Base-by-base conservation (phyloP, 2,888 invertebrate species). In the Buathra laborator region DNA sequence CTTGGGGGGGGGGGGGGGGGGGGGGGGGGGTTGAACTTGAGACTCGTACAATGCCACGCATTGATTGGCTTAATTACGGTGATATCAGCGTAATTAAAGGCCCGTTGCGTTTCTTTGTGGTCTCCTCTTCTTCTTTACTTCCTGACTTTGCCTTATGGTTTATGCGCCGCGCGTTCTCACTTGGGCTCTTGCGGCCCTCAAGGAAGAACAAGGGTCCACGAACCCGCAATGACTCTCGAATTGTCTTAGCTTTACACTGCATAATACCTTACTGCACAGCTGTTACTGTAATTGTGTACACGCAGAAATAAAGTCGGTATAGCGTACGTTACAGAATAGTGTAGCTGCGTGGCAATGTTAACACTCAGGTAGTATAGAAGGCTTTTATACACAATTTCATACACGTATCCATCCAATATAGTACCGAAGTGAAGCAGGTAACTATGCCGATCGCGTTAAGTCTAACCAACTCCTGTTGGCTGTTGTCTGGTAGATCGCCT, bases 11-110 rank as follows among this genome's bases (percentile, higher is more conserved):
- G 43, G 59, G 24, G 29, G 59, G 29, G 19, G 37, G 37, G 37
- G 37, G 6, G 44, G 48, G 37, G 71, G 53, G 74, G 64, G 75
- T 85, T 81, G 81, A 85, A 70, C 71, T 16, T 75, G 87, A 84
- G 87, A 86, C 88, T 83, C 83, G 88, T 86, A 93, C 91, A 92
- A 93, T 92, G 90, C 90, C 81, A 87, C 88, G 89, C 90, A 92
- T 93, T 92, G 92, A 93, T 91, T 92, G 90, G 89, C 90, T 92
- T 92, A 92, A 93, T 93, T 92, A 92, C 92, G 92, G 91, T 93
- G 93, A 93, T 93, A 93, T 92, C 92, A 91, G 90, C 90, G 92
- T 92, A 93, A 93, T 93, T 93, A 93, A 92, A 92, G 91, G 89
- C 83, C 92, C 90, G 92, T 93, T 92, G 92, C 92, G 64, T 16